Evolutionary conservation across 2,888 invertebrate species (phyloP), one percentile per base, ranked within the genome.

Genomic region (Euphydryas editha): DNA sequence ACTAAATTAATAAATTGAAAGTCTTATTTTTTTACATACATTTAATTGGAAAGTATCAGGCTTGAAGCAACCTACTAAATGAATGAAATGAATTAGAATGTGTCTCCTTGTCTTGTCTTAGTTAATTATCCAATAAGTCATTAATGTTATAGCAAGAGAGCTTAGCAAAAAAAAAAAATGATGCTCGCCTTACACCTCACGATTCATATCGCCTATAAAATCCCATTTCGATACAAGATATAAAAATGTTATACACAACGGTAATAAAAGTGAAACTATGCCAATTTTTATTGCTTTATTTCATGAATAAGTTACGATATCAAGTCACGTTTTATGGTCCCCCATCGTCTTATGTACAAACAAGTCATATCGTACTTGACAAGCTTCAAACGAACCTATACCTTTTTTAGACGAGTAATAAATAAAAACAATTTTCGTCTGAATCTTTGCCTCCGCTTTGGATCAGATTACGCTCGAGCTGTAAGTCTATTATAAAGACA

Each of bases 221-320:
- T 58, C 62, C 64, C 59, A 57, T 65, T 60, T 55, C 57, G 61
- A 67, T 68, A 70, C 63, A 47, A 60, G 58, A 54, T 63, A 70
- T 70, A 68, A 72, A 68, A 70, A 68, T 68, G 66, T 68, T 65
- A 68, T 72, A 70, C 65, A 67, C 55, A 58, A 18, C 54, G 46
- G 68, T 65, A 57, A 72, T 72, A 72, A 72, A 72, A 72, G 67
- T 67, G 67, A 72, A 72, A 72, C 72, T 72, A 72, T 72, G 68
- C 70, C 72, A 72, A 70, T 70, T 70, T 69, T 72, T 72, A 72
- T 70, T 69, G 72, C 70, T 67, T 72, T 70, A 70, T 68, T 72
- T 60, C 72, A 72, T 72, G 67, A 70, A 68, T 72, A 68, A 72
- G 66, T 72, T 72, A 71, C 65, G 69, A 62, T 59, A 65, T 61